Conservation (phyloP, 2,888 invertebrate species). For the Meliscaeva auricollis region DNA sequence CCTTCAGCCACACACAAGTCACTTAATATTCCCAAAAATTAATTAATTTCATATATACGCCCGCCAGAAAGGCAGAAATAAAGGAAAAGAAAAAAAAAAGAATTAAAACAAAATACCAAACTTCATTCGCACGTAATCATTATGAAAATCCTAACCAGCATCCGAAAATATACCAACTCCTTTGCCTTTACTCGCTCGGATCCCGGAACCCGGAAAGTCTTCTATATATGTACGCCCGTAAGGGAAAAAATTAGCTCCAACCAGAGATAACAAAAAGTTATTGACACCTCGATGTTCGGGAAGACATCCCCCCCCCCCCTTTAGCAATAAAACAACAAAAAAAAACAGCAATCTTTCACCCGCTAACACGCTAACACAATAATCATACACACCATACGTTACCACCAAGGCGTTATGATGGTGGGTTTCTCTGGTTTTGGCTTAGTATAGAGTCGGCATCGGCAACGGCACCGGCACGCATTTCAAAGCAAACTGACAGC, state of each 20-base stretch:
- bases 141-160: slow-evolving; percentile 30
- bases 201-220: neutral
- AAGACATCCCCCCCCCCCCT: slow-evolving; percentile 4
- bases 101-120: neutral
- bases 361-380: slow-evolving; percentile 57
- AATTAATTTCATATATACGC: slow-evolving; percentile 22
- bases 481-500: slow-evolving; percentile 30
- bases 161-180: neutral
- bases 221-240: neutral
- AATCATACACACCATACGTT: slow-evolving; percentile 48
- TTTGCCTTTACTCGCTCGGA: neutral
- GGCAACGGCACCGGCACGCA: slow-evolving; percentile 10
- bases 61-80: slow-evolving; percentile 2
- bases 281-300: slow-evolving; percentile 21
- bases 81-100: neutral
- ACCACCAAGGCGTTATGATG: slow-evolving; percentile 12
- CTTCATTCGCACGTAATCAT: slow-evolving; percentile 41
- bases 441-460: neutral
- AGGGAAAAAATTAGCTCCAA: slow-evolving; percentile 20
- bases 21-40: slow-evolving; percentile 29
- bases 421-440: neutral
- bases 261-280: slow-evolving; percentile 27
- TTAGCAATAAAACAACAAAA: slow-evolving; percentile 22
- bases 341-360: slow-evolving; percentile 51
- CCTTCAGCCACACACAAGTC: neutral